phyloP scores from a whole-genome alignment of 1,140 invertebrate species.

The Zaprionus tsacasi region DNA sequence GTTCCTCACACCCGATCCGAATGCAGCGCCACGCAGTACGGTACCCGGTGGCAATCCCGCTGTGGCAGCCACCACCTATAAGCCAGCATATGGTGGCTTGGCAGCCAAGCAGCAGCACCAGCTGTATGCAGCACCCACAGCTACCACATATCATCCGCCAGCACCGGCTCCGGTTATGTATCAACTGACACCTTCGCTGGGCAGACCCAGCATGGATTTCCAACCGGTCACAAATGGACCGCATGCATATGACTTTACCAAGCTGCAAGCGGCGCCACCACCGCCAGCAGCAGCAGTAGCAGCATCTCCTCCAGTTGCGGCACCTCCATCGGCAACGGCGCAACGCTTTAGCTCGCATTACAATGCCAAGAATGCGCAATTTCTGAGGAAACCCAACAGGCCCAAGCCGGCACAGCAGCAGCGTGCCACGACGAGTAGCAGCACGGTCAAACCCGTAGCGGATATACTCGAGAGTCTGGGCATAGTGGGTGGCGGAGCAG shows the following conservation, averaged over 20 bases:
- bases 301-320: neutral
- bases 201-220: constrained; percentile 54
- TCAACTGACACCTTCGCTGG: constrained; percentile 51
- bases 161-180: constrained; percentile 65
- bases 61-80: constrained; percentile 78
- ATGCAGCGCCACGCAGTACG: constrained; percentile 49
- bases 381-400: constrained; percentile 57
- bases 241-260: constrained; percentile 31
- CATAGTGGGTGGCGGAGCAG: constrained; percentile 55
- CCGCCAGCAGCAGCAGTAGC: neutral
- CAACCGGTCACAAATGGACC: constrained; percentile 56
- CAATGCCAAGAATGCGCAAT: constrained; percentile 76
- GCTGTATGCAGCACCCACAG: constrained; percentile 37
- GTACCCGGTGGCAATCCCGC: constrained; percentile 59
- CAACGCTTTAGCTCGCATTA: constrained; percentile 81
- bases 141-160: constrained; percentile 80
- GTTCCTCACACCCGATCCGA: constrained; percentile 72
- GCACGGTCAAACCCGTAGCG: constrained; percentile 73
- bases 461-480: constrained; percentile 77
- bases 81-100: constrained; percentile 55
- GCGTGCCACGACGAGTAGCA: constrained; percentile 1
- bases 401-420: neutral
- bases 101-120: constrained; percentile 34
- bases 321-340: neutral
- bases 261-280: constrained; percentile 9